Evolutionary conservation across 1,140 invertebrate genomes (phyloP), one percentile per base, ranked within the genome.

Genomic region (Macrosteles quadrilineatus): DNA sequence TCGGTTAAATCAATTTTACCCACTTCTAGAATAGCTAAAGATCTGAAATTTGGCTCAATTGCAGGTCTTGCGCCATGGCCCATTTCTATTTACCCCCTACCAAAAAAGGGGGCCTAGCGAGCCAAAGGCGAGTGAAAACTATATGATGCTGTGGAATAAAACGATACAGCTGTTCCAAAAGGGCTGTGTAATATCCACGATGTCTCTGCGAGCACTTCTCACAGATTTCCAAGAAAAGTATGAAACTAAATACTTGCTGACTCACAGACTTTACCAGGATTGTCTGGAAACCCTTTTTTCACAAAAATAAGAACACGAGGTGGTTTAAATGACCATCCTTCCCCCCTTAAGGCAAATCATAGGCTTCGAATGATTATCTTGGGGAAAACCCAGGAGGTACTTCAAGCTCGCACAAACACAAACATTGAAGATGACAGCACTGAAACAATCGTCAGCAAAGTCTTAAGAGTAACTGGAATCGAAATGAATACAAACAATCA

Each of bases 201-300:
- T 17, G 40, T 43, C 36, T 43, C 36, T 43, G 17, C 9, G 36
- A 17, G 36, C 36, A 43, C 36, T 30, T 17, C 64, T 43, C 40
- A 19, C 43, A 23, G 32, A 47, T 32, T 67, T 67, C n/a, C 21
- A 30, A 43, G 32, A 25, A 27, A 23, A 31, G 17, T 43, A 43
- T 47, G 32, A 45, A 36, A 67, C 40, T 19, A 47, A 43, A 21
- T 67, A 43, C 50, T 11, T 55, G 12, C 45, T 75, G 6, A 75
- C 64, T 2, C 62, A 70, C 40, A 68, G 71, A 53, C 47, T 72
- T 17, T 73, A 75, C 45, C 72, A 74, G 32, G 73, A 73, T 62
- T 45, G 57, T 65, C 62, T 73, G 29, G 73, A 71, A 67, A 73
- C 70, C 62, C 36, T 73, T 43, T 73, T 72, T 62, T 53, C 70